Conservation (phyloP, 2,888 invertebrate species). For the Pediacus dermestoides region DNA sequence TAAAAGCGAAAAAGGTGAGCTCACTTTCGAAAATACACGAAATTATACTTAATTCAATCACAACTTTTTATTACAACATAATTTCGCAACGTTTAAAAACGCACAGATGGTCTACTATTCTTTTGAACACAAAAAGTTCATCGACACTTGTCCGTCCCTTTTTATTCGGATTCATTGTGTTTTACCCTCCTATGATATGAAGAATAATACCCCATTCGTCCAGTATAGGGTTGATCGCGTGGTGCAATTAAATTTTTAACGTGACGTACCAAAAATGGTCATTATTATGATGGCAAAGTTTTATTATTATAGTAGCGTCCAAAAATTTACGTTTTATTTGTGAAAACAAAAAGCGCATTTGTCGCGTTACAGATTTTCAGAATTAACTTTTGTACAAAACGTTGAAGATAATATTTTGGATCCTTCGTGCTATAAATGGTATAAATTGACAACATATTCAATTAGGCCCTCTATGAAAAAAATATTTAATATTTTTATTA, state of each 20-base stretch:
- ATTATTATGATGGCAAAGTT: too few species aligned
- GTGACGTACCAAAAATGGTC: constrained; percentile 1
- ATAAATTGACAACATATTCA: too few species aligned
- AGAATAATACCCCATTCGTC: constrained; percentile 5
- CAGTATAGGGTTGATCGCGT: constrained; percentile 5
- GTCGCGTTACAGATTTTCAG: too few species aligned
- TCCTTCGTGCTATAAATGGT: too few species aligned
- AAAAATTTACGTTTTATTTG: too few species aligned
- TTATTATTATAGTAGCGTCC: too few species aligned
- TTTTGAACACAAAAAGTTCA: constrained; percentile 3
- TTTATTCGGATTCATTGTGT: constrained; percentile 15
- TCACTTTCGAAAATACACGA: constrained; percentile 11
- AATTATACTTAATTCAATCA: neutral
- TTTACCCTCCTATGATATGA: constrained; percentile 12
- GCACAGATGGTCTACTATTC: constrained; percentile 4
- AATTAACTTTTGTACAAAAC: too few species aligned
- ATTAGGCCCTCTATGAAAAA: too few species aligned
- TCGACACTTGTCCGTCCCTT: constrained; percentile 12
- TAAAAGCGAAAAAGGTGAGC: constrained; percentile 20
- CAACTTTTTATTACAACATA: constrained; percentile 3
- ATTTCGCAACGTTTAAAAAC: neutral
- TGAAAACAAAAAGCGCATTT: too few species aligned
- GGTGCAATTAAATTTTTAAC: constrained; percentile 8
- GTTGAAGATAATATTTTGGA: too few species aligned
- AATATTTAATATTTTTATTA: too few species aligned